Percentiles rank a stretch among this genome's conserved stretches.
Conservation (phyloP, 2,888 invertebrate genomes). For the Trichopoda pennipes region DNA sequence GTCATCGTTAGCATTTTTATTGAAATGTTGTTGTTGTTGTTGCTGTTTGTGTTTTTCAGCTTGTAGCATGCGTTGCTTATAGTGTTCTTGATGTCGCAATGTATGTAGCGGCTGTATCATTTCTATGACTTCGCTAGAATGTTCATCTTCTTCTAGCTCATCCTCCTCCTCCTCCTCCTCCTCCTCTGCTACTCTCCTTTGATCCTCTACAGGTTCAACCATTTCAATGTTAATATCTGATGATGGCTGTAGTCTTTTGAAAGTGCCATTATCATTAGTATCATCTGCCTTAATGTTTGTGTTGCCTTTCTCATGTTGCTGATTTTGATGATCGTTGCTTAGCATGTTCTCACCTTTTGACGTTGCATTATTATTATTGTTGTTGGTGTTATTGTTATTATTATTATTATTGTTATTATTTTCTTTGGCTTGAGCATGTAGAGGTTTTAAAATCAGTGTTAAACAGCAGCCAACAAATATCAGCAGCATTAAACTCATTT, state of each 20-base stretch:
- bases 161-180: not conserved
- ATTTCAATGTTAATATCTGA: slow-evolving; percentile 1
- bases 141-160: slow-evolving; percentile 41
- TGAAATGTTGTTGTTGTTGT: slow-evolving; percentile 39
- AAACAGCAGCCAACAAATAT: slow-evolving; percentile 59
- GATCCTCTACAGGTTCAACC: too few relatives aligned
- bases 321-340: slow-evolving; percentile 38
- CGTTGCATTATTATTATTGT: slow-evolving; percentile 45
- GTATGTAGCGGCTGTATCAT: slow-evolving; percentile 71
- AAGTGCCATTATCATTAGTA: slow-evolving; percentile 56
- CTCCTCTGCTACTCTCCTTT: too few relatives aligned
- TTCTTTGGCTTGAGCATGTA: slow-evolving; percentile 47
- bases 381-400: too few relatives aligned
- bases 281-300: slow-evolving; percentile 54
- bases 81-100: slow-evolving; percentile 74
- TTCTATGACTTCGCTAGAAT: slow-evolving; percentile 65
- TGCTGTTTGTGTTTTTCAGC: slow-evolving; percentile 67
- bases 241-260: slow-evolving; percentile 37
- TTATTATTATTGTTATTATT: slow-evolving; percentile 42
- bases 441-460: slow-evolving; percentile 51
- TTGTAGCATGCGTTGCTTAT: slow-evolving; percentile 72
- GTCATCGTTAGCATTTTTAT: slow-evolving; percentile 21
- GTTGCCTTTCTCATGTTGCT: slow-evolving; percentile 42
- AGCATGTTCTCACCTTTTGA: slow-evolving; percentile 61
- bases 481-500: slow-evolving; percentile 53